These are phyloP conservation scores for Syngnathus typhle DNA, from an alignment of 2,113 vertebrate genomes.

Conservation along the genomic window DNA sequence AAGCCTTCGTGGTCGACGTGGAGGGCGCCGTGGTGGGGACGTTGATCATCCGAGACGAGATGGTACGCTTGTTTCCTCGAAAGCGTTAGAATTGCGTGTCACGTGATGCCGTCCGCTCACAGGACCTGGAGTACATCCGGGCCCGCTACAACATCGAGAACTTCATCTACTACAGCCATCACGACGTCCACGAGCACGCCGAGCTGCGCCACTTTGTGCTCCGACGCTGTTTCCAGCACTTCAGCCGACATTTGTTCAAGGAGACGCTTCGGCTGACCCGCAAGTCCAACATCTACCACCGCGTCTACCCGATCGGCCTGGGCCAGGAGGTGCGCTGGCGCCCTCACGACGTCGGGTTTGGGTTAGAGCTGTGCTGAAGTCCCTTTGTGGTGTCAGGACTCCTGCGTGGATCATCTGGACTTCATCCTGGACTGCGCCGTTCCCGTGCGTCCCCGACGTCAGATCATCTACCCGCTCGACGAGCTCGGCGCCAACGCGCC, in stretches of 20 bases:
- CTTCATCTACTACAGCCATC: slow-evolving; percentile 81
- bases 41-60: slow-evolving; percentile 79
- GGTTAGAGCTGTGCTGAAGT: neutral
- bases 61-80: slow-evolving; percentile 65
- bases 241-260: slow-evolving; percentile 79
- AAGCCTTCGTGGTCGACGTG: slow-evolving; percentile 79
- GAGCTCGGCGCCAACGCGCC: slow-evolving; percentile 86
- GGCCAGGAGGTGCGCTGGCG: slow-evolving; percentile 69
- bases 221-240: slow-evolving; percentile 71
- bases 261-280: slow-evolving; percentile 81
- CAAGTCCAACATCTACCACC: slow-evolving; percentile 82
- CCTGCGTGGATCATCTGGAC: slow-evolving; percentile 78
- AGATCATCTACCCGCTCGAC: slow-evolving; percentile 92
- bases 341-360: neutral
- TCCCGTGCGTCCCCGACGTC: slow-evolving; percentile 87
- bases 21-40: slow-evolving; percentile 75
- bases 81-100: no score
- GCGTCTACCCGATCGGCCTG: slow-evolving; percentile 63
- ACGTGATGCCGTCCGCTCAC: neutral
- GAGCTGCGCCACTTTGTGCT: slow-evolving; percentile 78
- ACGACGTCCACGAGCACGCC: slow-evolving; percentile 80
- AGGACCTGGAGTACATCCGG: slow-evolving; percentile 83
- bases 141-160: slow-evolving; percentile 86
- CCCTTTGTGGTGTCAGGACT: slow-evolving; percentile 67
- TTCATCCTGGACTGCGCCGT: slow-evolving; percentile 81